Evolutionary conservation across 2,888 invertebrate genomes (phyloP), one percentile per base, ranked within the genome.

Genomic region (Drosophila pseudotalamancana): DNA sequence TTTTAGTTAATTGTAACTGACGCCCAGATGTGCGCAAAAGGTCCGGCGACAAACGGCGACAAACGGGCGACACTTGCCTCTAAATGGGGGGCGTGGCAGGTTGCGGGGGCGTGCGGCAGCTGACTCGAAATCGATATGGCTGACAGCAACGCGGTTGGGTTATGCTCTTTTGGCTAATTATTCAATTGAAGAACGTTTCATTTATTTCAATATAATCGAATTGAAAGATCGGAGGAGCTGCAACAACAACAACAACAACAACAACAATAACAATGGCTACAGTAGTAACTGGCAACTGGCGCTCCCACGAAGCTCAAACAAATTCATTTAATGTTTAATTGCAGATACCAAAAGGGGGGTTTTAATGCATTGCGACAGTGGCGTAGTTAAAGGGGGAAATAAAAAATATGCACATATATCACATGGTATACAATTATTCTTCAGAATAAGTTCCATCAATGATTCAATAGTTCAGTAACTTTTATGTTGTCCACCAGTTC

Each of bases 181-280:
- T 84, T 84, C 84, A 84, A 84, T 84, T 84, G 84, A 87, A 79
- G 86, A 81, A 82, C 83, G 66, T 85, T 87, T 87, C 77, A 84
- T 84, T 84, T 85, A 84, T 84, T 86, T 87, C 88, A 87, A 87
- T 89, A 86, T 89, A 89, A 90, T 89, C 89, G 89, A 89, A 89
- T 90, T 89, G 88, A 88, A 89, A 81, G 87, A 88, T 88, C 89
- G 75, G 40, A 53, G 61, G 37, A 65, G 39, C 48, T 34, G 49
- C 56, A 46, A 54, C 64, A 69, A 53, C 72, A 51, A 12, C 55
- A 60, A 57, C 62, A 68, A 42, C 43, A 37, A 14, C n/a, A 31
- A 31, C 12, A 37, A 14, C 12, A 21, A n/a, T n/a, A n/a, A 32
- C 34, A 39, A 43, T 11, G 49, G 29, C 21, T 32, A 46, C 19